phyloP scores from a whole-genome alignment of 1,140 invertebrate genomes.

The Archegozetes longisetosus region DNA sequence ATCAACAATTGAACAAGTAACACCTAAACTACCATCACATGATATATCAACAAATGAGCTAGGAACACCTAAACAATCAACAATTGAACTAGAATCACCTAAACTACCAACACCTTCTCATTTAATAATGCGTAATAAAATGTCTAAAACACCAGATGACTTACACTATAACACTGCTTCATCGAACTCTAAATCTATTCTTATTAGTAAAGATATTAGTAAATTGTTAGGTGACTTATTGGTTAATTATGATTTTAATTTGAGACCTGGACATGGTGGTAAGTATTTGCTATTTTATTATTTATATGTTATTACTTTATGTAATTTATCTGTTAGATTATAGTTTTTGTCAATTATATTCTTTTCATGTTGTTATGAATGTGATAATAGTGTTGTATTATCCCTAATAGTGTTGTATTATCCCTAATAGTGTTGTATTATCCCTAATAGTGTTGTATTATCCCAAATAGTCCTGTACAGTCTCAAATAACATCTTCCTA shows the following conservation, averaged over 20 bases:
- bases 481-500: too few species aligned
- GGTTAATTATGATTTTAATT: constrained; percentile 75
- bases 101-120: too few species aligned
- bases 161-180: too few species aligned
- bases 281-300: constrained; percentile 18
- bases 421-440: background rate
- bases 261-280: constrained; percentile 67
- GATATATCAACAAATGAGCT: too few species aligned
- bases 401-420: constrained; percentile 4
- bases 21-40: too few species aligned
- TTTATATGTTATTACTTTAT: background rate
- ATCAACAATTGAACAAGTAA: too few species aligned
- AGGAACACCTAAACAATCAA: too few species aligned
- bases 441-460: constrained; percentile 19
- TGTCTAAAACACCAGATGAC: too few species aligned
- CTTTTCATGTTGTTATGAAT: background rate
- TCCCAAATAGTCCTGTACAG: background rate
- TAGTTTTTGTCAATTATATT: background rate
- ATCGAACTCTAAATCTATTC: too few species aligned
- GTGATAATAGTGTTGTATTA: constrained; percentile 2
- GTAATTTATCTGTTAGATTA: background rate
- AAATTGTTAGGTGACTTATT: constrained; percentile 57
- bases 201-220: constrained; percentile 17
- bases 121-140: too few species aligned
- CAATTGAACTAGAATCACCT: too few species aligned